A percentile compares a stretch with the other conserved stretches of the same genome.
phyloP scores from a whole-genome alignment of 2,113 vertebrate species.

The Pachycephala philippinensis region DNA sequence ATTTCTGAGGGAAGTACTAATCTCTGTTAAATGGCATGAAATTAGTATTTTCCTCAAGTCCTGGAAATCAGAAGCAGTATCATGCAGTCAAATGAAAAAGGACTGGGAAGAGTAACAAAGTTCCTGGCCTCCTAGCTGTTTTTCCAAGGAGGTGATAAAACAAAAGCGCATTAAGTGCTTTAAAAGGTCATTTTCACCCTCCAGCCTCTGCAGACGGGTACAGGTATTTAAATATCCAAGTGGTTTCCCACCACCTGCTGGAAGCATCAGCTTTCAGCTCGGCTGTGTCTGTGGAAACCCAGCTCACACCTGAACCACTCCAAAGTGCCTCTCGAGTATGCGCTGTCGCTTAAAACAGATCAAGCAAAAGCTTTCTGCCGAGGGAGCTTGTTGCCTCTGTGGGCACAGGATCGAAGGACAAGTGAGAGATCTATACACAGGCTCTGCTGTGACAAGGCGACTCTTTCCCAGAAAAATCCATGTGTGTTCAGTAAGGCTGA shows the following conservation, averaged over 20 bases:
- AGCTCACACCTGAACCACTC: rapidly evolving
- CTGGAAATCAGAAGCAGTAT: not conserved
- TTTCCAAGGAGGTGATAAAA: not conserved
- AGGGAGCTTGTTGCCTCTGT: not conserved
- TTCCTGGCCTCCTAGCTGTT: not conserved
- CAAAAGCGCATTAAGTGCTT: not conserved
- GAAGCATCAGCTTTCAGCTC: not conserved
- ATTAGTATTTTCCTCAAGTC: not conserved
- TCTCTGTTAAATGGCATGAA: not conserved
- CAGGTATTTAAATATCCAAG: not conserved
- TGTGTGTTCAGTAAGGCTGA: rapidly evolving
- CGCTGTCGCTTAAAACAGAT: rapidly evolving
- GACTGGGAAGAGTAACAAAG: not conserved
- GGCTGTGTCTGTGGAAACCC: not conserved
- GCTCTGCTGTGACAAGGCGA: not conserved
- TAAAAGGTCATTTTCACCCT: not conserved
- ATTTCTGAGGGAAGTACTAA: not conserved
- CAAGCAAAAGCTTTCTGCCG: rapidly evolving
- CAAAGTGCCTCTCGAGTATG: rapidly evolving
- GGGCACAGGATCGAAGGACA: not conserved
- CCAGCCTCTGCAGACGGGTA: not conserved
- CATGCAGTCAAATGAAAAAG: not conserved
- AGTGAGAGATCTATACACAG: rapidly evolving
- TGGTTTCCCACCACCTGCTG: not conserved
- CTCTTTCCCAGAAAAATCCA: not conserved